Evolutionary conservation across 1,140 invertebrate species (phyloP).

Genomic region (Drosophila insularis): DNA sequence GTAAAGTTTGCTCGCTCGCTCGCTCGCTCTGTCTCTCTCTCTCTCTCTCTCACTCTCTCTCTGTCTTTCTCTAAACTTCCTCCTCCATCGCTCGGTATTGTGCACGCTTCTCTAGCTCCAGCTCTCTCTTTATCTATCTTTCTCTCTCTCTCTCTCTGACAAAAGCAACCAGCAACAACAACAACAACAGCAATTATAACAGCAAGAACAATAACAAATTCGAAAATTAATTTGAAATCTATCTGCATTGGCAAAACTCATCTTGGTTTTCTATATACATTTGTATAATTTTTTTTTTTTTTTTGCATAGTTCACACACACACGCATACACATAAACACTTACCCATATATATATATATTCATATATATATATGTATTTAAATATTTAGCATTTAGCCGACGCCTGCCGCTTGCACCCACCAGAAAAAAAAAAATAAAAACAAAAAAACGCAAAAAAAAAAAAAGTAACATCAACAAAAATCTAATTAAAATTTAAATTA

Average conservation of each 20-base stretch:
- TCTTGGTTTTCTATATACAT: constrained; percentile 5
- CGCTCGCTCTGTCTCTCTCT: constrained; percentile 21
- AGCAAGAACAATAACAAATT: constrained; percentile 39
- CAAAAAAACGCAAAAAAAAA: constrained; percentile 18
- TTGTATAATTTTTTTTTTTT: constrained; percentile 37
- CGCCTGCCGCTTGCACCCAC: constrained; percentile 55
- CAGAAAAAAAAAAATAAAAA: constrained; percentile 22
- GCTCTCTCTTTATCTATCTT: constrained; percentile 4
- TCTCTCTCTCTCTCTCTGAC: constrained; percentile 24
- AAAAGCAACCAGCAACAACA: constrained; percentile 31
- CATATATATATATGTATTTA: constrained; percentile 22
- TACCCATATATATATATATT: constrained; percentile 21
- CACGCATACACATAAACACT: constrained; percentile 27
- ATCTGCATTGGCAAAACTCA: constrained; percentile 56
- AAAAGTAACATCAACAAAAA: not conserved
- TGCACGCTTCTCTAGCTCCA: constrained; percentile 54
- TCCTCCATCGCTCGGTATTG: constrained; percentile 57
- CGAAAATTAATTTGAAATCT: constrained; percentile 29
- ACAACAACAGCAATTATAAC: constrained; percentile 47
- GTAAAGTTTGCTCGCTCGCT: constrained; percentile 26
- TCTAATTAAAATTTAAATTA: constrained; percentile 9
- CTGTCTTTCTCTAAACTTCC: constrained; percentile 17
- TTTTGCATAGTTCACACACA: constrained; percentile 73
- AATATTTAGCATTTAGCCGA: constrained; percentile 32
- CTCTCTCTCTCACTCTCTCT: constrained; percentile 26